Evolutionary conservation across 2,888 invertebrate species (phyloP), one percentile per base, ranked within the genome.

Genomic region (Orthosia gothica): DNA sequence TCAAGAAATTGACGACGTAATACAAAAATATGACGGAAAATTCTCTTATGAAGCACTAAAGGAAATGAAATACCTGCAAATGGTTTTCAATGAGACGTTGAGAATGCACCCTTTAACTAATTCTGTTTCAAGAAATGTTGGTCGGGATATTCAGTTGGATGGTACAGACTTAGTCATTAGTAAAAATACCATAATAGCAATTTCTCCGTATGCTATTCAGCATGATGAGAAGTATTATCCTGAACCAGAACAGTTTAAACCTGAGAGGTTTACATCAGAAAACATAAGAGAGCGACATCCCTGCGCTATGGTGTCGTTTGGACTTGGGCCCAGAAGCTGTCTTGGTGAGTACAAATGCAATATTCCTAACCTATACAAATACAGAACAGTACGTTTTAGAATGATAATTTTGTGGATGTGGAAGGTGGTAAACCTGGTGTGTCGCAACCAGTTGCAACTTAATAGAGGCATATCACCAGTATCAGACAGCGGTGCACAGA

Each of bases 181-280:
- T 3, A 93, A 94, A 79, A 93, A 92, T 5, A 89, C 90, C 3
- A 84, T 87, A 7, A 81, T 96, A 32, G 71, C 93, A 0, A 89
- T 97, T 52, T 93, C 96, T 3, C 91, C 93, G 4, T 85, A 90
- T 63, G 93, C 92, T 5, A 92, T 97, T 68, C 97, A 97, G 76
- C 91, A 93, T n/a, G 96, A 97, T 85, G 92, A 92, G 26, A 87
- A 90, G 49, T 90, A 95, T 82, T 97, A 93, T 82, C 94, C 95
- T 2, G 90, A 97, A 68, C 96, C 97, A 11, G 91, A 93, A 57
- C 91, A 90, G 63, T 97, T 97, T 85, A 92, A 95, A 71, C 97
- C 97, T 2, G 95, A 96, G 59, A 91, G 97, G 70, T 97, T 97
- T 88, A 88, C 89, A 20, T 86, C 92, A 2, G 94, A 94, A 74